A percentile compares a stretch with the other conserved stretches of the same genome.
phyloP scores from a whole-genome alignment of 2,888 invertebrate genomes.

The Baronia brevicornis region DNA sequence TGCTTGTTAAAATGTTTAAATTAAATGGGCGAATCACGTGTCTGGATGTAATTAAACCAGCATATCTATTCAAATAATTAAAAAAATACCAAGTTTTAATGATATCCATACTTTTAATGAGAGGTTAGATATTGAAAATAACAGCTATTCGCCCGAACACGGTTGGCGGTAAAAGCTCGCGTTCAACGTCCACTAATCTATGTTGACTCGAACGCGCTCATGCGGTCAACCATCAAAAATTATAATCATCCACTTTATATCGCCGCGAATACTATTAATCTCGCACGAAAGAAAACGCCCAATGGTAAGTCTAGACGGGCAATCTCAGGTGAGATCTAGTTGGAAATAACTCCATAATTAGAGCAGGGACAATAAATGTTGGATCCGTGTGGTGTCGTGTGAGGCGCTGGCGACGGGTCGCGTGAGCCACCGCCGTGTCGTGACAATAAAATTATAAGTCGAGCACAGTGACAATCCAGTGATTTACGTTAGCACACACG shows the following conservation, averaged over 20 bases:
- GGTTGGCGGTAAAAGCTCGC: too few relatives aligned
- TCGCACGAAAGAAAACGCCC: constrained; percentile 57
- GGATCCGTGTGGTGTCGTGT: constrained; percentile 53
- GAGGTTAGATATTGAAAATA: too few relatives aligned
- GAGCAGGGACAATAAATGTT: constrained; percentile 62
- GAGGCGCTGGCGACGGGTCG: constrained; percentile 43
- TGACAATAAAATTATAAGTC: constrained; percentile 76
- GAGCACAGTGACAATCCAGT: constrained; percentile 73
- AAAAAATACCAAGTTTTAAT: too few relatives aligned
- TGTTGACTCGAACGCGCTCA: constrained; percentile 19
- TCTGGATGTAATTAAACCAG: too few relatives aligned
- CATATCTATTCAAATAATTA: too few relatives aligned
- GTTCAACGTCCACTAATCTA: constrained; percentile 13
- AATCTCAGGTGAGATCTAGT: constrained; percentile 64
- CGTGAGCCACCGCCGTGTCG: constrained; percentile 68
- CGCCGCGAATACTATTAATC: constrained; percentile 51
- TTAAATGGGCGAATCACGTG: too few relatives aligned
- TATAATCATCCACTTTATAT: constrained; percentile 51
- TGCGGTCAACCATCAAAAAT: constrained; percentile 43
- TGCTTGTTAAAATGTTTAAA: too few relatives aligned
- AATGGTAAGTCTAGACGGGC: constrained; percentile 53
- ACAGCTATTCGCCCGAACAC: constrained; percentile 5
- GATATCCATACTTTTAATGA: too few relatives aligned
- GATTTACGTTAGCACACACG: constrained; percentile 72
- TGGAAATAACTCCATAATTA: constrained; percentile 59